Evolutionary conservation across 2,888 invertebrate genomes (phyloP).

Genomic region (Polydrusus tereticollis): DNA sequence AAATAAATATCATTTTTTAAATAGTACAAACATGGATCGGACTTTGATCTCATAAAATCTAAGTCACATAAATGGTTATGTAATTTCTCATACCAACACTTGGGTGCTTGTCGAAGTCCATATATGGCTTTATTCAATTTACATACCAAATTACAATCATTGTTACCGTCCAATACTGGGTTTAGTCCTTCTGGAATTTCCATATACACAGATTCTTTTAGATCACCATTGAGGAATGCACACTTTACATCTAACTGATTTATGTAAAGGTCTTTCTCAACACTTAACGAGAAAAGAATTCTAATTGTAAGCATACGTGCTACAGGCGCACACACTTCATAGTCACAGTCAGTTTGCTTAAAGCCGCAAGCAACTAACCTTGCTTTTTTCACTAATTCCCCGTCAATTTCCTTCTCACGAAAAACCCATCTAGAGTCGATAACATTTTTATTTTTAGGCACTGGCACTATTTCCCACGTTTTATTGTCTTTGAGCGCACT

Average conservation of each 20-base stretch:
- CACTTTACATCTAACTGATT: conserved; percentile 33
- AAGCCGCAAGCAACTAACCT: conserved; percentile 36
- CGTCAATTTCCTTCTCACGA: conserved; percentile 20
- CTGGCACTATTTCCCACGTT: conserved; percentile 32
- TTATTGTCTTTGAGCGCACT: conserved; percentile 28
- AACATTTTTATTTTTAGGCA: conserved; percentile 14
- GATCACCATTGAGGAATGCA: conserved; percentile 29
- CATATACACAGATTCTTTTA: conserved; percentile 30
- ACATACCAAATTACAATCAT: conserved; percentile 22
- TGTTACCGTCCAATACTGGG: conserved; percentile 11
- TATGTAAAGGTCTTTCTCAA: conserved; percentile 18
- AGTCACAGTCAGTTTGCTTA: conserved; percentile 2
- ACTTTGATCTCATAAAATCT: background rate
- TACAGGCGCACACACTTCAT: conserved; percentile 26
- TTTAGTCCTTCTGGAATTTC: conserved; percentile 20
- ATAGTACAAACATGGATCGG: conserved; percentile 32
- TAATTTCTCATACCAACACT: conserved; percentile 23
- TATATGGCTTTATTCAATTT: conserved; percentile 36
- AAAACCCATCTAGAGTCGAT: conserved; percentile 39
- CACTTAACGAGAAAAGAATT: conserved; percentile 20
- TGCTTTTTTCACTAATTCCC: conserved; percentile 18
- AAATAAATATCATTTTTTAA: conserved; percentile 30
- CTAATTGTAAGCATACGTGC: conserved; percentile 18
- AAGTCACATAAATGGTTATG: background rate
- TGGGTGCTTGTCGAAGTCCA: conserved; percentile 32